Percentiles rank a stretch among this genome's conserved stretches.
These are phyloP conservation scores for Silurus asotus DNA, from an alignment of 2,113 vertebrate species.

Conservation along the genomic window DNA sequence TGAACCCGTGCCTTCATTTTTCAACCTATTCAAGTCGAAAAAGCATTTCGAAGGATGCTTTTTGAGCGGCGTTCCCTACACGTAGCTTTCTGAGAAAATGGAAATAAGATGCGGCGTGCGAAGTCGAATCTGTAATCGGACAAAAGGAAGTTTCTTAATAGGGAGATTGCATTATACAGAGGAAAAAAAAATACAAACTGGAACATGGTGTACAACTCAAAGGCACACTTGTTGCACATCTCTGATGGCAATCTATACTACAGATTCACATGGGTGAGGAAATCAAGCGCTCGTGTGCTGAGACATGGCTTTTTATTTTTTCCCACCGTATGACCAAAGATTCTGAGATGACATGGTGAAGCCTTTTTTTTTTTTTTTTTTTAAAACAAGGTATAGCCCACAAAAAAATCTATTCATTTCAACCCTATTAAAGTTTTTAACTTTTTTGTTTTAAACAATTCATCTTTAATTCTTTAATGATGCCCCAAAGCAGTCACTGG, in stretches of 20 bases:
- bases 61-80: neutral
- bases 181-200: neutral
- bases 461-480: neutral
- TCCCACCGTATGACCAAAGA: neutral
- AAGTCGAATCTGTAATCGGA: conserved; percentile 7
- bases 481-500: neutral
- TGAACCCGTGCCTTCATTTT: conserved; percentile 30
- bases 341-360: neutral
- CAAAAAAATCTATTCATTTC: neutral
- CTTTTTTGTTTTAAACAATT: neutral
- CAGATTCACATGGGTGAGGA: neutral
- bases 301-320: neutral
- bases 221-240: neutral
- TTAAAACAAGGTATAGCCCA: neutral
- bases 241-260: neutral
- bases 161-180: conserved; percentile 12
- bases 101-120: neutral
- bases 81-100: neutral
- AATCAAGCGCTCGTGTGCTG: neutral
- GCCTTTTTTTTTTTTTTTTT: neutral
- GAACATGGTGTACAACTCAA: neutral
- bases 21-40: neutral
- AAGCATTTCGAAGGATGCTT: neutral
- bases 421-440: neutral
- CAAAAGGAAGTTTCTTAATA: conserved; percentile 14